Percentiles rank a stretch among this genome's conserved stretches.
Evolutionary conservation across 2,113 vertebrate genomes (phyloP).

Genomic region (Trogon surrucura): DNA sequence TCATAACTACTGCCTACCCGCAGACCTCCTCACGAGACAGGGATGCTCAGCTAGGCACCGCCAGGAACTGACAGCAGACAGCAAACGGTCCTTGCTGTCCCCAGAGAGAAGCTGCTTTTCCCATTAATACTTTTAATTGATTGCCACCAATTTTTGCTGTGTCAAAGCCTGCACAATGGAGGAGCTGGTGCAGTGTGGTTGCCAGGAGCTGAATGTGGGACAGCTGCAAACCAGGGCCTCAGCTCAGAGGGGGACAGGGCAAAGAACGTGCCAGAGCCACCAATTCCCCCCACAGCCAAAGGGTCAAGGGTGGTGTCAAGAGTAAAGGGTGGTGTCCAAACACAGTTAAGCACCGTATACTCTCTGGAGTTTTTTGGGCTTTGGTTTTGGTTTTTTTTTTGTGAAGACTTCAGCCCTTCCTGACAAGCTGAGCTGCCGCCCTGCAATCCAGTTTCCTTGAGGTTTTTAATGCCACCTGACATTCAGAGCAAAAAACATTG

Average conservation of each 20-base stretch:
- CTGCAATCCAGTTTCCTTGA: neutral
- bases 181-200: accelerated
- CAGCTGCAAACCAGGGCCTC: neutral
- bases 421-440: neutral
- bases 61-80: accelerated
- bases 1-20: neutral
- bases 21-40: neutral
- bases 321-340: neutral
- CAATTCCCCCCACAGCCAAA: accelerated
- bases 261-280: neutral
- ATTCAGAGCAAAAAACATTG: neutral
- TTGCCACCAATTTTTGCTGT: neutral
- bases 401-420: neutral
- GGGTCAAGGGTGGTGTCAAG: neutral
- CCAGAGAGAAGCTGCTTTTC: neutral
- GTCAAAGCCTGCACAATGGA: accelerated
- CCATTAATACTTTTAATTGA: neutral
- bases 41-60: neutral
- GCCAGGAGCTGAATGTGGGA: neutral
- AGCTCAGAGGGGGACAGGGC: neutral
- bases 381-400: neutral
- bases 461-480: neutral
- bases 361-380: neutral
- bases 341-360: neutral
- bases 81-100: neutral